phyloP scores from a whole-genome alignment of 35 echinoderm and acorn worm species.

The Stichopus chloronotus region DNA sequence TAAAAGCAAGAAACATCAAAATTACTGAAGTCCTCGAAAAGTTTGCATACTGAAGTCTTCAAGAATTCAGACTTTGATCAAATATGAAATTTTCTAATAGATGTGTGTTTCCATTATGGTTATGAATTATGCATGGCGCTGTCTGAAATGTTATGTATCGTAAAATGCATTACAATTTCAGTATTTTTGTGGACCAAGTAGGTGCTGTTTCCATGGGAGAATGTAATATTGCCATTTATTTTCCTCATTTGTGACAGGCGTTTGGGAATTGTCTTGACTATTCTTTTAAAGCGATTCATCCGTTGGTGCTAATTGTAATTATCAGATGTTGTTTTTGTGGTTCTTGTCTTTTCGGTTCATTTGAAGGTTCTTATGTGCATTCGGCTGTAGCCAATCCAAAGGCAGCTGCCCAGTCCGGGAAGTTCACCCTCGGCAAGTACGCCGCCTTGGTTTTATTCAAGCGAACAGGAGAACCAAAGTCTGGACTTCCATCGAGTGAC shows the following conservation, averaged over 20 bases:
- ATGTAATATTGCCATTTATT: no score
- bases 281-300: not conserved
- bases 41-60: no score
- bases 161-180: no score
- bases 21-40: no score
- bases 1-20: no score
- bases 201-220: no score
- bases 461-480: slow-evolving; percentile 44
- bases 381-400: slow-evolving; percentile 66
- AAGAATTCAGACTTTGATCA: no score
- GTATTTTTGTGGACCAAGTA: no score
- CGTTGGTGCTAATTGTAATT: not conserved
- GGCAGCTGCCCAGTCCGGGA: slow-evolving; percentile 47
- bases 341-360: not conserved
- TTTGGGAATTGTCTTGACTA: not conserved
- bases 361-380: slow-evolving; percentile 83
- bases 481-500: slow-evolving; percentile 56
- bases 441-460: slow-evolving; percentile 77
- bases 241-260: not conserved
- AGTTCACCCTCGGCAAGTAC: slow-evolving; percentile 83
- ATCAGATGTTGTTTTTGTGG: not conserved
- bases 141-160: no score
- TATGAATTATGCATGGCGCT: no score
- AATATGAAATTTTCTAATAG: no score
- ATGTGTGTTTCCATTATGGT: no score